phyloP scores from a whole-genome alignment of 2,113 vertebrate species.

The Heliornis fulica region DNA sequence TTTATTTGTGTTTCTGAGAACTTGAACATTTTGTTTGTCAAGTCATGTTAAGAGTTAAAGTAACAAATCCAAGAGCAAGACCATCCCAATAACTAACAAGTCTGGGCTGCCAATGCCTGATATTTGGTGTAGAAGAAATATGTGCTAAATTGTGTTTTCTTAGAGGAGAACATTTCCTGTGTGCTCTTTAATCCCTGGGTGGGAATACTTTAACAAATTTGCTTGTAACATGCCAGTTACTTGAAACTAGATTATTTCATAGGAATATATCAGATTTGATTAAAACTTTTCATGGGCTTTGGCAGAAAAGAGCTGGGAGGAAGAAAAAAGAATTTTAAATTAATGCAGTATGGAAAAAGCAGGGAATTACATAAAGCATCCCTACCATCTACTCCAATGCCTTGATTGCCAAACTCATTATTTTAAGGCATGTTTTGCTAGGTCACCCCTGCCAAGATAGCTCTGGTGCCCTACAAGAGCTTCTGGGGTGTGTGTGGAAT shows the following conservation, averaged over 20 bases:
- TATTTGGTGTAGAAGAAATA: background rate
- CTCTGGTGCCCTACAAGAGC: background rate
- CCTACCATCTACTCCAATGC: background rate
- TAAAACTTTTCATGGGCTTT: background rate
- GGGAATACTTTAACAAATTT: background rate
- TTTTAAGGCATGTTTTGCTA: background rate
- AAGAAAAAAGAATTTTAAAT: background rate
- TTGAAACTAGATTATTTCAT: background rate
- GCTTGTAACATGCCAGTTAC: background rate
- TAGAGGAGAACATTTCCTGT: background rate
- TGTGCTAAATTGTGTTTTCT: background rate
- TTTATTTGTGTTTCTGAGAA: background rate
- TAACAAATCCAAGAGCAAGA: background rate
- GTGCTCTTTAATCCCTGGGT: background rate
- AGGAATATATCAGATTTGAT: background rate
- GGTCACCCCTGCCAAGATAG: background rate
- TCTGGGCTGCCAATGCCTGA: background rate
- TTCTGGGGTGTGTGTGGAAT: background rate
- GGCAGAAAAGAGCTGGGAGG: background rate
- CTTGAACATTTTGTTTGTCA: background rate
- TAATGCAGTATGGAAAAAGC: background rate
- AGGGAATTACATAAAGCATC: background rate
- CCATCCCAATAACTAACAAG: background rate
- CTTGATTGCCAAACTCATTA: background rate
- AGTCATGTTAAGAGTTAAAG: background rate